These are phyloP conservation scores for Myodes glareolus DNA, from an alignment of 2,113 vertebrate genomes.

Conservation along the genomic window DNA sequence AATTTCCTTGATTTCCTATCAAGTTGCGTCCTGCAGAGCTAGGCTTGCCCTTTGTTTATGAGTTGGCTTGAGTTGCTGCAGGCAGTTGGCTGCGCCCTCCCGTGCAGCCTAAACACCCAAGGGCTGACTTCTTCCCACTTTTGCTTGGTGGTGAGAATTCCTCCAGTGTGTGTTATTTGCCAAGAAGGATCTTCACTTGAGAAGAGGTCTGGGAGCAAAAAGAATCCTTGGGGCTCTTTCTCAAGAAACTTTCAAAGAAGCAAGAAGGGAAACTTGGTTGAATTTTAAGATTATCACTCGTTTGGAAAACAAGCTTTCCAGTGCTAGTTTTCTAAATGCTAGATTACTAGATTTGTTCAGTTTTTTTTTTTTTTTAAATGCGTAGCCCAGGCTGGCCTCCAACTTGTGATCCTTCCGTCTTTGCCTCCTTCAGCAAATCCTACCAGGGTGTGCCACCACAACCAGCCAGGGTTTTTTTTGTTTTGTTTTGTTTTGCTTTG, in stretches of 20 bases:
- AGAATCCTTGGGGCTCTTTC: constrained; percentile 46
- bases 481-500: too few species aligned
- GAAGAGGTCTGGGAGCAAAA: background rate
- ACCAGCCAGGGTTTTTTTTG: too few species aligned
- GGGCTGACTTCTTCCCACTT: constrained; percentile 41
- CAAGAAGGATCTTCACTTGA: constrained; percentile 25
- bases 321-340: background rate
- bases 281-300: background rate
- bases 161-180: constrained; percentile 56
- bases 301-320: background rate
- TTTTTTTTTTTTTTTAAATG: background rate
- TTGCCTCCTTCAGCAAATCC: too few species aligned
- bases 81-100: constrained; percentile 45
- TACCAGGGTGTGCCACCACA: too few species aligned
- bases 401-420: too few species aligned
- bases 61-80: constrained; percentile 58
- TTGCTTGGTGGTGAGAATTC: constrained; percentile 46
- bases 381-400: too few species aligned
- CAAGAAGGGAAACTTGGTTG: background rate
- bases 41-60: constrained; percentile 51
- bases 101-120: constrained; percentile 33
- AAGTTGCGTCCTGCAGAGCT: constrained; percentile 60
- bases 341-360: background rate
- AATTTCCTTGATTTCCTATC: constrained; percentile 66
- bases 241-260: constrained; percentile 40